Evolutionary conservation across 2,113 vertebrate species (phyloP).

Genomic region (Petromus typicus): DNA sequence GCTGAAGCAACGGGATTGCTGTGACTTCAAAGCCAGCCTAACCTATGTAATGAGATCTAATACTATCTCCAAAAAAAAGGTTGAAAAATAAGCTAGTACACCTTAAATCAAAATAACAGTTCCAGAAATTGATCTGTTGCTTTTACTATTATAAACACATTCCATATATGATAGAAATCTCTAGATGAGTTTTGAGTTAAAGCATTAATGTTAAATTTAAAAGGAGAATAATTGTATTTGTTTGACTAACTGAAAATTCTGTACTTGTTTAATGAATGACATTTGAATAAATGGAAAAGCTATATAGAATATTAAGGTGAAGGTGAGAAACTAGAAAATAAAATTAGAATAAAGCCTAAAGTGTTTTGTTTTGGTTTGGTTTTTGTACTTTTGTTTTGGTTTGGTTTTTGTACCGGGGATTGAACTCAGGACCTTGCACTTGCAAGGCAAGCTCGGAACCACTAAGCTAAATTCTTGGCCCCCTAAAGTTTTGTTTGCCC

Average conservation of each 20-base stretch:
- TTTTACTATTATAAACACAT: conserved; percentile 31
- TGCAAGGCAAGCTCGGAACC: too few species aligned
- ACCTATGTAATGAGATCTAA: neutral
- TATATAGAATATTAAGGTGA: neutral
- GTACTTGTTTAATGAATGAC: conserved; percentile 31
- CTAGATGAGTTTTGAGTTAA: neutral
- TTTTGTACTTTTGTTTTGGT: too few species aligned
- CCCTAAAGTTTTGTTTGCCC: conserved; percentile 1
- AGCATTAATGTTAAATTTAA: neutral
- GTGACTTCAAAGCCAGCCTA: neutral
- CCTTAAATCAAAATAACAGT: conserved; percentile 29
- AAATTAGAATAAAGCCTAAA: conserved; percentile 24
- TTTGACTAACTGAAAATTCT: conserved; percentile 23
- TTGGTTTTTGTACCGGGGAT: too few species aligned
- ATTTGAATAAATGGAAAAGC: conserved; percentile 3
- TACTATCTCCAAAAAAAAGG: neutral
- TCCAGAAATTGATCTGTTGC: neutral
- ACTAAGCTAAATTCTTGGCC: too few species aligned
- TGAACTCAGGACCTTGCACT: too few species aligned
- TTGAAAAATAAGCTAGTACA: conserved; percentile 25
- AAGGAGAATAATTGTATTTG: neutral
- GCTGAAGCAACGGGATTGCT: neutral
- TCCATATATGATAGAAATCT: conserved; percentile 8
- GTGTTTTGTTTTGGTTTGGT: neutral
- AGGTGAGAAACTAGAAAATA: neutral